Base-by-base conservation (phyloP, 2,888 invertebrate species). In the Eucriotettix oculatus region DNA sequence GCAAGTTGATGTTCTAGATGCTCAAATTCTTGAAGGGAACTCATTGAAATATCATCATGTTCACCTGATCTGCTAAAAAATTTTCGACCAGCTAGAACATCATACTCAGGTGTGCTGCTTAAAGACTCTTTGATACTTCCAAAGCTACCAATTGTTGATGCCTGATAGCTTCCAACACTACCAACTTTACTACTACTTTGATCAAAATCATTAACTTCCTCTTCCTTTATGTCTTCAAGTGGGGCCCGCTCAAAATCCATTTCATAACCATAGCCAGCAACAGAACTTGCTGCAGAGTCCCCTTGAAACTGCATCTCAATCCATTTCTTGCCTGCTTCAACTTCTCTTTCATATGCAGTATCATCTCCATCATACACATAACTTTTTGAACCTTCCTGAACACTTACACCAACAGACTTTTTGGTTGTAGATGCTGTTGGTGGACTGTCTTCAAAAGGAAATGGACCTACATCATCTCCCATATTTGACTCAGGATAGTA, bases 21-120 rank as follows among this genome's bases (percentile, higher is more conserved):
- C 76, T 96, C 96, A 76, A 96, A 96, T 71, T 96, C 96, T 73
- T 93, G 92, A 62, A 96, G 78, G 10, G 95, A 95, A 65, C 87
- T 91, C 73, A 95, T 85, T 0, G 95, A 95, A 53, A 92, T 81
- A 70, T 94, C 92, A 70, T 96, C 95, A 69, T 90, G 88, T 66
- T 95, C 93, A n/a, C 87, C 84, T 66, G 83, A 80, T 66, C 85
- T 84, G 7, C 86, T 83, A 68, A 91, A 86, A 72, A 87, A 89
- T 69, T 87, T 86, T 68, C 87, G 82, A n/a, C 89, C 84, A 58
- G 89, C 85, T 61, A 91, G 74, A 66, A 89, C 85, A 73, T 93
- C 92, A 67, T 89, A 92, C 69, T 95, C 95, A 0, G 95, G 95
- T 1, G 94, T 89, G 68, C 93, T 94, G 10, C 92, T 91, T 63